Evolutionary conservation across 1,140 invertebrate genomes (phyloP).

Genomic region (Argopecten irradians): DNA sequence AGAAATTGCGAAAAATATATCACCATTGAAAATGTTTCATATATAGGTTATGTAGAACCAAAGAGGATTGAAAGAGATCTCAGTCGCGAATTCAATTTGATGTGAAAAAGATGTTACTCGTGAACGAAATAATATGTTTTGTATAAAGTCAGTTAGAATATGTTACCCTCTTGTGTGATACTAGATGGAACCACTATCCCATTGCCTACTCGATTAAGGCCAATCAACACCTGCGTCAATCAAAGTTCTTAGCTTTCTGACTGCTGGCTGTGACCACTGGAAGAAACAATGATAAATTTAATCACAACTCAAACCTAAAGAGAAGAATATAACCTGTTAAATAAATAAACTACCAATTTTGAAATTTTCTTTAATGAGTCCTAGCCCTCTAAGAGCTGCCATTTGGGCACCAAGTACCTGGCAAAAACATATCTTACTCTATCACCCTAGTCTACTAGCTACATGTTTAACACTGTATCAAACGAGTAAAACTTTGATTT

Average conservation of each 20-base stretch:
- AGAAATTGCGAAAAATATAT: neutral
- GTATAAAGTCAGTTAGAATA: neutral
- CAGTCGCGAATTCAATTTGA: neutral
- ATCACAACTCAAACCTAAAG: too few species aligned
- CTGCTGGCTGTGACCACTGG: conserved; percentile 93
- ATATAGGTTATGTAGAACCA: too few species aligned
- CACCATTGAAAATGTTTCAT: too few species aligned
- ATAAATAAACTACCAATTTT: neutral
- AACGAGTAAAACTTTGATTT: too few species aligned
- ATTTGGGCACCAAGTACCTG: too few species aligned
- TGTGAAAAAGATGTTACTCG: neutral
- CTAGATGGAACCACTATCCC: conserved; percentile 99
- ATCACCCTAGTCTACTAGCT: too few species aligned
- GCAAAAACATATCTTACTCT: too few species aligned
- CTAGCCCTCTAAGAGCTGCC: too few species aligned
- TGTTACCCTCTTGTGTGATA: conserved; percentile 94
- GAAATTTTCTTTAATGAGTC: neutral
- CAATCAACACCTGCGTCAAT: conserved; percentile 98
- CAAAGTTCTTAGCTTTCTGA: conserved; percentile 97
- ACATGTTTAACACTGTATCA: too few species aligned
- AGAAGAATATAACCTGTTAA: too few species aligned
- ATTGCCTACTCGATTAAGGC: conserved; percentile 95
- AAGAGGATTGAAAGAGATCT: neutral
- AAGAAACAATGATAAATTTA: conserved; percentile 47
- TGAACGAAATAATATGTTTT: neutral